phyloP scores from a whole-genome alignment of 2,113 vertebrate genomes.

The Geococcyx californianus region DNA sequence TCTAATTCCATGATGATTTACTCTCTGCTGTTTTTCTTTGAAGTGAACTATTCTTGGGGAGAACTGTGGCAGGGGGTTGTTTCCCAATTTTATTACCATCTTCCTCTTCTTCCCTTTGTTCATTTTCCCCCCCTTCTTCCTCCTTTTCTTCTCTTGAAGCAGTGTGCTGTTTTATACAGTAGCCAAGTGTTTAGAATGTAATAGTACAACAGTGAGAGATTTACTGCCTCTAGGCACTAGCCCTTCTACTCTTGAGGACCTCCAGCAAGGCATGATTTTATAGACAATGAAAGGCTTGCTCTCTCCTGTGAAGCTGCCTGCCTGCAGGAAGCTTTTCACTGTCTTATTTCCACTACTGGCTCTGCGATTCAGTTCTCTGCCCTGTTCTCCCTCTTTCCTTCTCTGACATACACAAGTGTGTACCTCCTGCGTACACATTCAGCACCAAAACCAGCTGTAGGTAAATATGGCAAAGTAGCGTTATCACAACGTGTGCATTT shows the following conservation, averaged over 20 bases:
- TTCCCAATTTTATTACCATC: conserved; percentile 1
- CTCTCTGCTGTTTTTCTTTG: conserved; percentile 12
- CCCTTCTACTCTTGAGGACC: conserved; percentile 47
- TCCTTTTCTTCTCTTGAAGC: conserved; percentile 33
- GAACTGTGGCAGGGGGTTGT: neutral
- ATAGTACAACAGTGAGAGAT: conserved; percentile 48
- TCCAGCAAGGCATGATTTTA: conserved; percentile 66
- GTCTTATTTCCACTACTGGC: conserved; percentile 55
- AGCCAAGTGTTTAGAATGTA: conserved; percentile 50
- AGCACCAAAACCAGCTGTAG: neutral
- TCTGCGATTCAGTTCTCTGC: conserved; percentile 52
- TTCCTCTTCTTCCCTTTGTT: conserved; percentile 24
- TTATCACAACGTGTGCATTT: neutral
- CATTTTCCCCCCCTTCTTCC: neutral
- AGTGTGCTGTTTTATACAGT: conserved; percentile 9
- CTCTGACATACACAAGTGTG: neutral
- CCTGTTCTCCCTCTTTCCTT: conserved; percentile 38
- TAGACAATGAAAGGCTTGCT: conserved; percentile 53
- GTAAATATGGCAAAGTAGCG: neutral
- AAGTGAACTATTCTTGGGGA: conserved; percentile 13
- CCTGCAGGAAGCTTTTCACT: conserved; percentile 59
- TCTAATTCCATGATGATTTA: neutral
- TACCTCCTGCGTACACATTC: neutral
- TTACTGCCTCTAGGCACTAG: conserved; percentile 44
- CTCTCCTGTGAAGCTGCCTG: conserved; percentile 39